Evolutionary conservation across 2,113 vertebrate genomes (phyloP), one percentile per base, ranked within the genome.

Genomic region (Apteryx owenii): DNA sequence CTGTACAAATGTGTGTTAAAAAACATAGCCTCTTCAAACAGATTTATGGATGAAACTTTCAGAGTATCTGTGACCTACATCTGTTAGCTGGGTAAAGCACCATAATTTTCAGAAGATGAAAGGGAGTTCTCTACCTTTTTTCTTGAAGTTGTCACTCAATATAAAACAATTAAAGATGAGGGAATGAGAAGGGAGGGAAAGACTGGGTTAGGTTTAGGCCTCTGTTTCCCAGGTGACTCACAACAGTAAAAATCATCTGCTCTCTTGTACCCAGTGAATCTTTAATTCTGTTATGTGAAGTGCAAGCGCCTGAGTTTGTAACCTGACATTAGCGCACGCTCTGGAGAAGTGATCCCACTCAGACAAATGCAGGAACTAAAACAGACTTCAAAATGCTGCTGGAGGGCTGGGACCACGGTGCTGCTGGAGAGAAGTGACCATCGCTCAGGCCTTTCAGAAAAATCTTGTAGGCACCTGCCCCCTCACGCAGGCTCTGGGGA

Each of bases 1-100:
- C 29, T 40, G 12, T 61, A 75, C 7, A 92, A 89, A 86, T 14
- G 12, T 12, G 3, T 48, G 12, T 33, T 51, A 64, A 92, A 90
- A 96, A 71, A 40, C 28, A 69, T 5, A 73, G 10, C 46, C 36
- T 85, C 93, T 96, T 96, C 95, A 95, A 91, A 92, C 6, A 72
- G 84, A 94, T 79, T 97, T 91, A 95, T 72, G 42, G 60, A 96
- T 76, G 38, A 91, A 82, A 85, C 92, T 76, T 89, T 38, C 51
- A 44, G 28, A 81, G 21, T 70, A 58, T 66, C 46, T 84, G 64
- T 81, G 56, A 79, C 19, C 42, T 85, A 87, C 16, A 89, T 72
- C 42, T 28, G 87, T 87, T 81, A 92, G 42, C 20, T 92, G n/a
- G 31, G 42, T 72, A 96, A 95, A 91, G 73, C 20, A 75, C 46